Percentiles rank a stretch among this genome's conserved stretches.
These are phyloP conservation scores for Enoplosus armatus DNA, from an alignment of 2,797 vertebrate genomes.

Conservation along the genomic window DNA sequence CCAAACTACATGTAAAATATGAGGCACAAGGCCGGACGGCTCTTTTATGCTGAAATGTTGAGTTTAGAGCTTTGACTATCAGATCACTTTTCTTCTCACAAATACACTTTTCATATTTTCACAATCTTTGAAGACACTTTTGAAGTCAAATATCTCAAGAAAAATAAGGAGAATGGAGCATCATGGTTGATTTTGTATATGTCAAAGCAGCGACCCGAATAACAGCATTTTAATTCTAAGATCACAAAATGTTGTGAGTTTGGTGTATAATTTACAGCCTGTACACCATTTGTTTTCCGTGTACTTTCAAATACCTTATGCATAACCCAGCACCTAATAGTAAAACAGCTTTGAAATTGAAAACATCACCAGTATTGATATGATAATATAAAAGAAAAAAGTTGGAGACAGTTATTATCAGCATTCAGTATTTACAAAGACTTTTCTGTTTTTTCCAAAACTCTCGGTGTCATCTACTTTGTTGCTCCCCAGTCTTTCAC, in stretches of 20 bases:
- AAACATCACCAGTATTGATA: neutral
- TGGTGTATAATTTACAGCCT: neutral
- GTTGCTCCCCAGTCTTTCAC: slow-evolving; percentile 14
- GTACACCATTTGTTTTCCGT: neutral
- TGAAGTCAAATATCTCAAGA: neutral
- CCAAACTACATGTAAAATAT: slow-evolving; percentile 3
- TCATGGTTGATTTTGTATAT: too few species aligned
- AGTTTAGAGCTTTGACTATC: neutral
- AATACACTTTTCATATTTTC: neutral
- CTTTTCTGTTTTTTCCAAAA: neutral
- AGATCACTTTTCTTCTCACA: neutral
- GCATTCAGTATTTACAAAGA: slow-evolving; percentile 67
- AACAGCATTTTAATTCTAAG: neutral
- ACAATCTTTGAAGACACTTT: neutral
- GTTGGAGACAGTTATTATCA: neutral
- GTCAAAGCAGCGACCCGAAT: neutral
- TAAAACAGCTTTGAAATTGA: slow-evolving; percentile 1
- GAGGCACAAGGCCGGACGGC: neutral
- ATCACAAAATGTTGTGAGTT: neutral
- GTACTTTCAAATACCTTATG: neutral
- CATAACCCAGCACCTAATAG: slow-evolving; percentile 31
- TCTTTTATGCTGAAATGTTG: neutral
- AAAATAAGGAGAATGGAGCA: neutral
- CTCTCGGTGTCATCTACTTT: slow-evolving; percentile 1
- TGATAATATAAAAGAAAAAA: slow-evolving; percentile 9